Conservation (phyloP, 1,140 invertebrate species). For the Hylaeus volcanicus region DNA sequence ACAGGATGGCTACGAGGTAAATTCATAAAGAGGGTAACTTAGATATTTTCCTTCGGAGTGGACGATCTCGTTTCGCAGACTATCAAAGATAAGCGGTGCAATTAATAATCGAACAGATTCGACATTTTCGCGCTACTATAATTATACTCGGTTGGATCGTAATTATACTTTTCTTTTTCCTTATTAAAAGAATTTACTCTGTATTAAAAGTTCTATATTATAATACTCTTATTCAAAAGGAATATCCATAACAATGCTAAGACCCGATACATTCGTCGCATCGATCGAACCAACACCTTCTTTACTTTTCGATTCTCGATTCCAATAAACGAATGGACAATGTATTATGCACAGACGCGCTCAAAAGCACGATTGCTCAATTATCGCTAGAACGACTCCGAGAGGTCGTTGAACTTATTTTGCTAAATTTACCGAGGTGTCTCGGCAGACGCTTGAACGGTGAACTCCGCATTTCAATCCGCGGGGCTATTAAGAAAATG, state of each 20-base stretch:
- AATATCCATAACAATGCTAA: no score
- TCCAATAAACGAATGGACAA: background rate
- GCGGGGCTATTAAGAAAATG: conserved; percentile 58
- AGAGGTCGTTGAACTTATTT: background rate
- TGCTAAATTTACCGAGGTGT: conserved; percentile 23
- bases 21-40: conserved; percentile 8
- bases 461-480: conserved; percentile 41
- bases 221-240: no score
- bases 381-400: background rate
- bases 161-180: no score
- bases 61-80: background rate
- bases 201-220: no score
- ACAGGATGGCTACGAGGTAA: background rate
- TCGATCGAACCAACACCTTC: no score
- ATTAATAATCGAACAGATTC: background rate
- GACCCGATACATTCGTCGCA: no score
- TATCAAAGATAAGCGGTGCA: background rate
- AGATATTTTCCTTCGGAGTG: conserved; percentile 1
- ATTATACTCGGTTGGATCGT: no score
- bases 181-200: no score
- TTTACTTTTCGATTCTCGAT: background rate
- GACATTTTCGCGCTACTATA: background rate
- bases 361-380: background rate
- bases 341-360: no score
- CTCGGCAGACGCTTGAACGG: conserved; percentile 25